Base-by-base conservation (phyloP, 1,140 invertebrate species). In the Prorops nasuta region DNA sequence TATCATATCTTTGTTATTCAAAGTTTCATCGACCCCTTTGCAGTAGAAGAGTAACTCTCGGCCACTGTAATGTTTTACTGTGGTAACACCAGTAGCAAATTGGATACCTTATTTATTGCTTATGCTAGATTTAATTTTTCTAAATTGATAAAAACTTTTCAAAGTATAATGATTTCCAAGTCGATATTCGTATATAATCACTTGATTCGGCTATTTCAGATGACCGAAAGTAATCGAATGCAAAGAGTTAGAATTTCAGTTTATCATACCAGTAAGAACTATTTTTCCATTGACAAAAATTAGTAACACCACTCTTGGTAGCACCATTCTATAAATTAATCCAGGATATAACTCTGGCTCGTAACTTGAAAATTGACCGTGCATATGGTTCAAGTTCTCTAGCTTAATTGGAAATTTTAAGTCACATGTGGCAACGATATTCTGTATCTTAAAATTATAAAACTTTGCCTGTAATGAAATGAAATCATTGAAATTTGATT, bases 231-330 rank as follows among this genome's bases (percentile, higher is more conserved):
- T n/a, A n/a, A n/a, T n/a, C n/a, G n/a, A n/a, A n/a, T n/a, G n/a
- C 24, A 28, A 28, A 28, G 10, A 6, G 10, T 28, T 28, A 28
- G 10, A 28, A 28, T 28, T 6, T 28, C 4, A 6, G 4, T 6
- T 28, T 28, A 28, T 48, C 55, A 70, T 79, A 92, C 91, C 92
- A 73, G 95, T 98, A 42, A 98, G 85, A 2, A 97, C 93, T 53
- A 98, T 86, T 85, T 98, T 98, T 44, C 96, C 96, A 78, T 96
- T 97, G 1, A 98, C 95, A 82, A 98, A 98, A 75, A 98, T 97
- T 1, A 99, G 79, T 18, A 99, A 77, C 0, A 98, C 96, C 47
- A 98, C 90, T 64, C 93, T 86, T 6, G 97, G 97, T 62, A 92
- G 89, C 14, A 98, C 90, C 92, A 99, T 94, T 64, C 97, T 83